These are phyloP conservation scores for Talpa occidentalis DNA, from an alignment of 2,113 vertebrate genomes.

Conservation along the genomic window DNA sequence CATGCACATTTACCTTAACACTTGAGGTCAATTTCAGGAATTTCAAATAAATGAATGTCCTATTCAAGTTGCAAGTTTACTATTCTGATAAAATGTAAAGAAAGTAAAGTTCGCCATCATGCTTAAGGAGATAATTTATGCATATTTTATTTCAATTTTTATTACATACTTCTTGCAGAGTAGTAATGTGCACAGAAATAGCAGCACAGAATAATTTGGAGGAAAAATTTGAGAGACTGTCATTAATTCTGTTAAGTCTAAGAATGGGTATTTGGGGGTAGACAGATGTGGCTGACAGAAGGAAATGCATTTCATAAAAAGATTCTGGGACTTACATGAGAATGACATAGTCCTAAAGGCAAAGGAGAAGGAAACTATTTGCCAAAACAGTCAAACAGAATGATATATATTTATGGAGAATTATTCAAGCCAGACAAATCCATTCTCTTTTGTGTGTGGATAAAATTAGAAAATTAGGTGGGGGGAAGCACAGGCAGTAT, in stretches of 20 bases:
- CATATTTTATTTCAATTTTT: not conserved
- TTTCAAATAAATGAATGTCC: not conserved
- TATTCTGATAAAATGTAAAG: not conserved
- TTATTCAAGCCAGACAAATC: constrained; percentile 30
- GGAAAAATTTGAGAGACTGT: not conserved
- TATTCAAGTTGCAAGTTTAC: not conserved
- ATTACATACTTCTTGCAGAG: not conserved
- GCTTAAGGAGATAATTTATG: not conserved
- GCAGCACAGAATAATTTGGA: not conserved
- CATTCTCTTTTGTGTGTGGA: constrained; percentile 22
- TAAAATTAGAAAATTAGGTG: constrained; percentile 39
- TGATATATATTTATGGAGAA: constrained; percentile 45
- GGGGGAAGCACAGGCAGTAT: not conserved
- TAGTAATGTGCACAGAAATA: not conserved
- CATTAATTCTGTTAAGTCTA: not conserved
- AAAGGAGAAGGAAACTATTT: constrained; percentile 51
- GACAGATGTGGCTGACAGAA: constrained; percentile 54
- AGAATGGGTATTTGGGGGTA: not conserved
- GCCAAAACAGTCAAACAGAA: constrained; percentile 61
- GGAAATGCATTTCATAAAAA: constrained; percentile 23
- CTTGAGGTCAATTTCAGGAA: not conserved
- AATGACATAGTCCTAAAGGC: constrained; percentile 52
- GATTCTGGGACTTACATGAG: not conserved
- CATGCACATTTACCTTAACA: not conserved
- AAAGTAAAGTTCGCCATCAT: not conserved